These are phyloP conservation scores for Micropoecilia bifurca DNA, from an alignment of 2,797 vertebrate species.

Conservation along the genomic window DNA sequence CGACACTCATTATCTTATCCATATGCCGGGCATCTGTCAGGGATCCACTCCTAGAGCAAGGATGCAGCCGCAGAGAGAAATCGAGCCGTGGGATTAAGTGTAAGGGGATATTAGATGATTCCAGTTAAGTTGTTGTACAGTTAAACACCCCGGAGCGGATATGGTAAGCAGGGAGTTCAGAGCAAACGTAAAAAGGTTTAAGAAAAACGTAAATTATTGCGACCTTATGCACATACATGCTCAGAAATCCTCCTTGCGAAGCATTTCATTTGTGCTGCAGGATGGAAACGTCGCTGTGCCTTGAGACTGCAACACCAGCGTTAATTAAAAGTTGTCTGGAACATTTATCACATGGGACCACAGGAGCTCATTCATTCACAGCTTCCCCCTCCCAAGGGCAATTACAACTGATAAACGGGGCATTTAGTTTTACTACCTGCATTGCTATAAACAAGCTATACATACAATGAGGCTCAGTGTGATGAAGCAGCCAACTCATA, in stretches of 20 bases:
- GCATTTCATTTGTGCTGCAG: background rate
- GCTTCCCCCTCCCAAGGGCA: slow-evolving; percentile 42
- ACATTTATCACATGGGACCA: slow-evolving; percentile 45
- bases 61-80: slow-evolving; percentile 10
- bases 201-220: background rate
- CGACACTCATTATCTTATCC: slow-evolving; percentile 42
- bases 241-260: background rate
- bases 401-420: slow-evolving; percentile 59
- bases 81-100: background rate
- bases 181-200: background rate
- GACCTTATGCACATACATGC: background rate
- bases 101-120: background rate
- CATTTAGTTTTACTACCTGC: slow-evolving; percentile 65
- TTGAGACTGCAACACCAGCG: slow-evolving; percentile 29
- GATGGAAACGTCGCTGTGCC: slow-evolving; percentile 9
- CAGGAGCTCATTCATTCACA: slow-evolving; percentile 55
- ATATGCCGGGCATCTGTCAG: slow-evolving; percentile 54
- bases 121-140: slow-evolving; percentile 1
- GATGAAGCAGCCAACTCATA: slow-evolving; percentile 70
- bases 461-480: slow-evolving; percentile 54
- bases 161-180: background rate
- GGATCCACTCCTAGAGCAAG: slow-evolving; percentile 14
- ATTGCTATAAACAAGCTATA: slow-evolving; percentile 65
- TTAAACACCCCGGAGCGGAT: background rate
- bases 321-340: slow-evolving; percentile 57